These are phyloP conservation scores for Ctenomys sociabilis DNA, from an alignment of 2,113 vertebrate species.

Conservation along the genomic window DNA sequence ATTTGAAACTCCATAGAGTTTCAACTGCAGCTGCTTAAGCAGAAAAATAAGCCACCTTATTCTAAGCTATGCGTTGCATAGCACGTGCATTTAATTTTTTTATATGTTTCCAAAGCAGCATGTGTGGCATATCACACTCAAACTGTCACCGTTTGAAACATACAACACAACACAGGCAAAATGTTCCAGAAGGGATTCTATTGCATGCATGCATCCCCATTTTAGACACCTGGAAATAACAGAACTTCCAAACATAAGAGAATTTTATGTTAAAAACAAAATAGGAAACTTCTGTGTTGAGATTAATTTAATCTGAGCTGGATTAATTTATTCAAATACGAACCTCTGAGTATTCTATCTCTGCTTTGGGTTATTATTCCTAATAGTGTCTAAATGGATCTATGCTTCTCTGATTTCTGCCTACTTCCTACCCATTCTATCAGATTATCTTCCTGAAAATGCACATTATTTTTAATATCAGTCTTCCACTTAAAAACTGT, in stretches of 20 bases:
- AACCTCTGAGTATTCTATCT: background rate
- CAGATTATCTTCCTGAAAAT: slow-evolving; percentile 46
- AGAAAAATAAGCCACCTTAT: background rate
- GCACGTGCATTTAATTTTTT: slow-evolving; percentile 56
- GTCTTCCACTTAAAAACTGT: slow-evolving; percentile 59
- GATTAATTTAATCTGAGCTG: slow-evolving; percentile 38
- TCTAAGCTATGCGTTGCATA: background rate
- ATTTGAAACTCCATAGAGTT: slow-evolving; percentile 37
- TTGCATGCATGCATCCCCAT: background rate
- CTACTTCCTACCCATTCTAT: background rate
- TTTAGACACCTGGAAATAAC: slow-evolving; percentile 57
- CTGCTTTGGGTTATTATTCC: background rate
- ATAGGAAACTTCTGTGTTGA: background rate
- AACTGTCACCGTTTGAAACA: slow-evolving; percentile 55
- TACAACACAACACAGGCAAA: slow-evolving; percentile 6
- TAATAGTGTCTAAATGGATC: background rate
- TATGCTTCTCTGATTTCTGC: background rate
- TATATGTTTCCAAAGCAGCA: slow-evolving; percentile 62
- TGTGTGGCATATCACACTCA: slow-evolving; percentile 65
- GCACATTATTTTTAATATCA: background rate
- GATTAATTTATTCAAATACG: background rate
- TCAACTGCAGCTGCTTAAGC: slow-evolving; percentile 57
- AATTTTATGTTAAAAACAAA: background rate
- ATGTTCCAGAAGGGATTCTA: background rate
- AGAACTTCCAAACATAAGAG: background rate